Percentiles rank a stretch among this genome's conserved stretches.
Conservation (phyloP, 2,888 invertebrate species). For the Carpatolechia fugitivella region DNA sequence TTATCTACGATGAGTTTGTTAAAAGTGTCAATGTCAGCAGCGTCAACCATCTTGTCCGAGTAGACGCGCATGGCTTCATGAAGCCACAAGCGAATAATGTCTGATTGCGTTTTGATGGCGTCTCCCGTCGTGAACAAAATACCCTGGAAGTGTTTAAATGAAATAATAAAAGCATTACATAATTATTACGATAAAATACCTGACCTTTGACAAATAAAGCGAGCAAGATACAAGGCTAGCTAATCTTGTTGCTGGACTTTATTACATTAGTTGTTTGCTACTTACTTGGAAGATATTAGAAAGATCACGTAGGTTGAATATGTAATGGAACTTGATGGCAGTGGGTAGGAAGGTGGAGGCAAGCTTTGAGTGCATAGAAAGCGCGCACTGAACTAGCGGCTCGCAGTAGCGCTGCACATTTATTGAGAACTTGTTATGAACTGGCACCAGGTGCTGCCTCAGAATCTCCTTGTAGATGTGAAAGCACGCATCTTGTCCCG, state of each 20-base stretch:
- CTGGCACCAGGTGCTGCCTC: slow-evolving; percentile 84
- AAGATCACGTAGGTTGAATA: slow-evolving; percentile 94
- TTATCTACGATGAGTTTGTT: slow-evolving; percentile 85
- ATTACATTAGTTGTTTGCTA: too few relatives aligned
- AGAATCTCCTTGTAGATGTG: slow-evolving; percentile 93
- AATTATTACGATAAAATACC: too few relatives aligned
- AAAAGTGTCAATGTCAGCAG: slow-evolving; percentile 87
- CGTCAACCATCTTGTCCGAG: slow-evolving; percentile 92
- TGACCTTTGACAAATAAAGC: too few relatives aligned
- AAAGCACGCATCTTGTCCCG: slow-evolving; percentile 87
- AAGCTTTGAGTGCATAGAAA: slow-evolving; percentile 88
- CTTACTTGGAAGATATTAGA: slow-evolving; percentile 96
- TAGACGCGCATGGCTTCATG: slow-evolving; percentile 96
- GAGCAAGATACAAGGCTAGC: too few relatives aligned
- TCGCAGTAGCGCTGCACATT: slow-evolving; percentile 80
- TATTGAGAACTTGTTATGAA: slow-evolving; percentile 82
- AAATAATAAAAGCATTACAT: not conserved
- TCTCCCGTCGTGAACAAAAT: slow-evolving; percentile 90
- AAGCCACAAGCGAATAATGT: slow-evolving; percentile 90
- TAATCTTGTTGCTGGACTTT: too few relatives aligned
- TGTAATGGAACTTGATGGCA: slow-evolving; percentile 96
- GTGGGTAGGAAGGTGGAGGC: slow-evolving; percentile 91
- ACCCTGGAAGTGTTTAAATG: slow-evolving; percentile 79
- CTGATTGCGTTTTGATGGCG: slow-evolving; percentile 83
- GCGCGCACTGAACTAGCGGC: slow-evolving; percentile 84